Evolutionary conservation across 1,140 invertebrate species (phyloP).

Genomic region (Drosophila arizonae): DNA sequence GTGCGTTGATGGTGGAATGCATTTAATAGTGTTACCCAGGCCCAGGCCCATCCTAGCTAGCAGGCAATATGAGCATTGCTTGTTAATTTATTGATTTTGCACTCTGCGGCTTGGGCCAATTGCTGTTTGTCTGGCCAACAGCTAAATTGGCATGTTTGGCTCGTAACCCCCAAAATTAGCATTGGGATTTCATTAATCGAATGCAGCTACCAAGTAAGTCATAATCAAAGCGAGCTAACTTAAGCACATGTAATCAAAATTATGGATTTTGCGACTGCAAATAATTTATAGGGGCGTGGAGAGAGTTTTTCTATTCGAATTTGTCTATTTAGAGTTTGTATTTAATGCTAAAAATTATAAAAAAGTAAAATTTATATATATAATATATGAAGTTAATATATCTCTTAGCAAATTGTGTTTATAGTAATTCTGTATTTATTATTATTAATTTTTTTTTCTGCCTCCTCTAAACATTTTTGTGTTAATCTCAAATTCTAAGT

Average conservation of each 20-base stretch:
- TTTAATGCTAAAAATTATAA: too few relatives aligned
- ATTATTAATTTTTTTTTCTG: too few relatives aligned
- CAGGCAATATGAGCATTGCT: conserved; percentile 8
- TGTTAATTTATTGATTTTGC: conserved; percentile 55
- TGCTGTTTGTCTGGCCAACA: conserved; percentile 9
- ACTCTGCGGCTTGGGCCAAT: conserved; percentile 22
- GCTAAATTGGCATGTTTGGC: neutral
- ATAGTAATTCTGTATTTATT: too few relatives aligned
- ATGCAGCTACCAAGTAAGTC: neutral
- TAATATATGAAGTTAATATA: too few relatives aligned
- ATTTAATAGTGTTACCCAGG: conserved; percentile 49
- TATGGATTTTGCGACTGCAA: neutral
- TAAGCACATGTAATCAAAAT: neutral
- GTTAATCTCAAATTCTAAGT: neutral
- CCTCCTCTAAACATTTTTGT: neutral
- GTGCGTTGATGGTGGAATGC: conserved; percentile 46
- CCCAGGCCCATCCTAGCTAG: neutral
- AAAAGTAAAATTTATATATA: too few relatives aligned
- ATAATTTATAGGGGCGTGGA: too few relatives aligned
- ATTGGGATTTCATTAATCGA: conserved; percentile 19
- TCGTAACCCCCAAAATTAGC: conserved; percentile 1
- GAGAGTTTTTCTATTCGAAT: too few relatives aligned
- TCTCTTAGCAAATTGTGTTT: too few relatives aligned
- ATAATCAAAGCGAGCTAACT: neutral
- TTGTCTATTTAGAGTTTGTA: too few relatives aligned